Evolutionary conservation across 2,797 vertebrate species (phyloP).

Genomic region (Phrynocephalus vlangalii): DNA sequence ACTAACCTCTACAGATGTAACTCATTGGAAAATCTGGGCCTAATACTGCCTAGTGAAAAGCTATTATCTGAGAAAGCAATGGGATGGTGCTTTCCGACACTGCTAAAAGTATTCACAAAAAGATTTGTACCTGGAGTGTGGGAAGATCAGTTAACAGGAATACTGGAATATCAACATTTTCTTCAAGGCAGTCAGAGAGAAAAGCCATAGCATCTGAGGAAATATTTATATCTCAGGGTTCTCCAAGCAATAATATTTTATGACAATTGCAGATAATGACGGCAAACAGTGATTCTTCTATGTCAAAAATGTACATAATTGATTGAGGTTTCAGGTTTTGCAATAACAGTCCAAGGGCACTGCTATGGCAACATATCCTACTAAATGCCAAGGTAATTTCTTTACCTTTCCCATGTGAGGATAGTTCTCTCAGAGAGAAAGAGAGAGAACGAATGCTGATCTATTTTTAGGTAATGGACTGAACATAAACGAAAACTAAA

Average conservation of each 20-base stretch:
- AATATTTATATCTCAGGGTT: slow-evolving; percentile 1
- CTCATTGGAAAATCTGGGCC: too few species aligned
- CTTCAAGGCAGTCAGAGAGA: background rate
- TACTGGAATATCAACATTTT: background rate
- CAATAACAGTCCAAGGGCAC: background rate
- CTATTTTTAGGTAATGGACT: background rate
- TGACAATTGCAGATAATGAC: background rate
- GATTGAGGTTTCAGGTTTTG: background rate
- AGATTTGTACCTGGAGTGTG: background rate
- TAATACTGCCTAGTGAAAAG: too few species aligned
- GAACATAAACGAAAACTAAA: background rate
- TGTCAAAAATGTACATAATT: slow-evolving; percentile 8
- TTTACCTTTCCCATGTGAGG: background rate
- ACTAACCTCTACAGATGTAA: too few species aligned
- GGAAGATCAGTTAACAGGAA: background rate
- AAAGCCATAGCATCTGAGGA: background rate
- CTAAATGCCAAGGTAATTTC: slow-evolving; percentile 9
- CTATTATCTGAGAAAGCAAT: too few species aligned
- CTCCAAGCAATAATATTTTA: slow-evolving; percentile 6
- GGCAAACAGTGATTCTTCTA: slow-evolving; percentile 28
- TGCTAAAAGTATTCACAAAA: background rate
- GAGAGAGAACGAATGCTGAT: background rate
- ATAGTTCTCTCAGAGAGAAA: background rate
- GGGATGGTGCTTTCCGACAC: too few species aligned
- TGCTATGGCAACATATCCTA: slow-evolving; percentile 2